A percentile compares a stretch with the other conserved stretches of the same genome.
Evolutionary conservation across 2,113 vertebrate genomes (phyloP).

Genomic region (Bungarus multicinctus): DNA sequence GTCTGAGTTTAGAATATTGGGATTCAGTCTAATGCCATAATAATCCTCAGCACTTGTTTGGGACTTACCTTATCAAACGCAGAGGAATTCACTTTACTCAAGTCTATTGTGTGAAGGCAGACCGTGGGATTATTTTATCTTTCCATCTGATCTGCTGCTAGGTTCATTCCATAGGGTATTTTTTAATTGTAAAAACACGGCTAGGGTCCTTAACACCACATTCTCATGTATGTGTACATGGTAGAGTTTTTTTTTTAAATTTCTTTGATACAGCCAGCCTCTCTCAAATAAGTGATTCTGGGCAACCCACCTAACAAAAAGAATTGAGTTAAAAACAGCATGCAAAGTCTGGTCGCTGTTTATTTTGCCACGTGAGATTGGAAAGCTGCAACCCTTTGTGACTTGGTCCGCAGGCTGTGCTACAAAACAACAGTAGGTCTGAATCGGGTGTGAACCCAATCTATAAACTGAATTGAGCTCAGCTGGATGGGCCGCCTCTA

Average conservation of each 20-base stretch:
- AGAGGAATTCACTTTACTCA: neutral
- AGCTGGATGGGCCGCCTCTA: neutral
- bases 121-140: neutral
- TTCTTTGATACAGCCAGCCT: too few species aligned
- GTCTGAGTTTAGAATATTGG: neutral
- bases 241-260: neutral
- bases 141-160: neutral
- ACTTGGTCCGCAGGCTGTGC: neutral
- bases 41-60: neutral
- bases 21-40: neutral
- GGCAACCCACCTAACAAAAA: too few species aligned
- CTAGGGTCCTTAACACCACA: neutral
- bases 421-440: neutral
- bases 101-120: neutral
- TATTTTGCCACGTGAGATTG: neutral
- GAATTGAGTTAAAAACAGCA: neutral
- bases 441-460: neutral
- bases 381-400: neutral
- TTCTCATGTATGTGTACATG: neutral
- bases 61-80: neutral
- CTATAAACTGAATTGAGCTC: neutral
- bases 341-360: neutral
- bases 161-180: neutral
- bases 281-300: too few species aligned
- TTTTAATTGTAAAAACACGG: neutral